Evolutionary conservation across 2,113 vertebrate species (phyloP).

Genomic region (Porphyrio hochstetteri): DNA sequence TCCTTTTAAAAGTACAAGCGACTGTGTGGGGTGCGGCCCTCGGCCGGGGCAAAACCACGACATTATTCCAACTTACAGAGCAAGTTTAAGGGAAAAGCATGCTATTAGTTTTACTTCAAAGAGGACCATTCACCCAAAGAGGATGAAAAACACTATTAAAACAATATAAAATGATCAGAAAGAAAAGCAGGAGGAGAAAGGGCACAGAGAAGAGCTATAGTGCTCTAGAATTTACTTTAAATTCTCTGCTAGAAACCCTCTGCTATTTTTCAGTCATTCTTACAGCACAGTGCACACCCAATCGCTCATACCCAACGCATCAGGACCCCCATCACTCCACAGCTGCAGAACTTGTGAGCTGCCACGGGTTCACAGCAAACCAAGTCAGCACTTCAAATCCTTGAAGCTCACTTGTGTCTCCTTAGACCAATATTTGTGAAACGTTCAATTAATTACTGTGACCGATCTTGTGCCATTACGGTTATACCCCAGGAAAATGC

Average conservation of each 20-base stretch:
- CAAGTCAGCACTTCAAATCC: background rate
- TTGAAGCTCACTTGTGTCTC: background rate
- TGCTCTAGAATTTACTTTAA: background rate
- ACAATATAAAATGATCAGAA: background rate
- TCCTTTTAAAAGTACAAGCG: no score
- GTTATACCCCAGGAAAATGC: background rate
- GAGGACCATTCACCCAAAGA: background rate
- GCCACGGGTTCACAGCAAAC: background rate
- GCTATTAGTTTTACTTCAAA: background rate
- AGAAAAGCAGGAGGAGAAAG: background rate
- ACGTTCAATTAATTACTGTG: background rate
- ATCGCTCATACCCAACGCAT: accelerated
- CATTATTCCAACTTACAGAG: background rate
- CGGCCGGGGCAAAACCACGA: no score
- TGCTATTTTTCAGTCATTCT: background rate
- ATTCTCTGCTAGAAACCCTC: background rate
- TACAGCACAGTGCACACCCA: background rate
- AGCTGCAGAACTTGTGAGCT: background rate
- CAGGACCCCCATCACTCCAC: background rate
- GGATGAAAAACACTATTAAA: background rate
- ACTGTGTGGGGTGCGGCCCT: no score
- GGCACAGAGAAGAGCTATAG: background rate
- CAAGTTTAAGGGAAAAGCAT: background rate
- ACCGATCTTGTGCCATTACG: background rate
- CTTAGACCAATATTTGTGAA: background rate